phyloP scores from a whole-genome alignment of 2,113 vertebrate genomes.

The Rousettus leschenaultii region DNA sequence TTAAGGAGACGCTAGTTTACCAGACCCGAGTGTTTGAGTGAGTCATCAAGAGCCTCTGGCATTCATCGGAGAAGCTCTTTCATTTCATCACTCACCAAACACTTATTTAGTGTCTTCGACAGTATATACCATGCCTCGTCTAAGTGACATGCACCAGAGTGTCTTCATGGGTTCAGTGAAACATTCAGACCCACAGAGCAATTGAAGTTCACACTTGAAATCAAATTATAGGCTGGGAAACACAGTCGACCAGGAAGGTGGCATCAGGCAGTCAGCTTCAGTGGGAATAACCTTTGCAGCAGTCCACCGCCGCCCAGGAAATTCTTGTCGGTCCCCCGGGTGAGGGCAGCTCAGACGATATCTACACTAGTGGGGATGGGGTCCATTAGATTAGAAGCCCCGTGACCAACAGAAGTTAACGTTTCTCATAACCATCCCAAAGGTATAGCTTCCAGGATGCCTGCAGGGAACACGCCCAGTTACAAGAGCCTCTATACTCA shows the following conservation, averaged over 20 bases:
- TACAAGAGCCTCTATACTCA: not conserved
- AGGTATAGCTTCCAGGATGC: not conserved
- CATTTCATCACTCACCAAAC: not conserved
- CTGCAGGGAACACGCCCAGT: not conserved
- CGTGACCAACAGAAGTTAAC: not conserved
- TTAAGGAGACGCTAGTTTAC: conserved; percentile 89
- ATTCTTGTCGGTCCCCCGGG: not conserved
- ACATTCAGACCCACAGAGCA: not conserved
- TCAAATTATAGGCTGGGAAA: not conserved
- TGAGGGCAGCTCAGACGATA: not conserved
- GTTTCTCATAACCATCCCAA: not conserved
- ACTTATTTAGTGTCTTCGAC: not conserved
- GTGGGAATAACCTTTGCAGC: not conserved
- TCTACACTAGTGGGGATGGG: not conserved
- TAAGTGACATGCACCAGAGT: not conserved
- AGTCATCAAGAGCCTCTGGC: conserved; percentile 74
- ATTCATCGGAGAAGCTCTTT: not conserved
- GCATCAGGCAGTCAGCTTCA: not conserved
- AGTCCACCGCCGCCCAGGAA: not conserved
- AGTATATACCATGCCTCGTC: not conserved
- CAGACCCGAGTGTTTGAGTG: conserved; percentile 86
- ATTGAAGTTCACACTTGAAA: not conserved
- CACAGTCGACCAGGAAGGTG: not conserved
- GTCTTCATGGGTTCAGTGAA: not conserved
- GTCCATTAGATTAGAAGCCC: not conserved